phyloP scores from a whole-genome alignment of 2,888 invertebrate species.

The Dichetophora obliterata region DNA sequence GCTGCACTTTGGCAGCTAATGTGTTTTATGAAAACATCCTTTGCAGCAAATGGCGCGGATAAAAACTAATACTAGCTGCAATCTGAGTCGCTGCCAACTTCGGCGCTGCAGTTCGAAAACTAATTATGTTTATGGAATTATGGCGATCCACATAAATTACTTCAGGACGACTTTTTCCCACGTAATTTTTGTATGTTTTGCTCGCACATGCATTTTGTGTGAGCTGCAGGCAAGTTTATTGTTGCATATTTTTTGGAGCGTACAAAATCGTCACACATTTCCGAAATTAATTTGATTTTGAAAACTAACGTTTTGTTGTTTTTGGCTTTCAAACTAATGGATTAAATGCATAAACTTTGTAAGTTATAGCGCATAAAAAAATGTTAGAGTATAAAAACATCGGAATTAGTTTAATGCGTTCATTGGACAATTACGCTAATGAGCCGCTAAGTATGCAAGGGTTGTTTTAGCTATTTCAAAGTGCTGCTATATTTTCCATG shows the following conservation, averaged over 20 bases:
- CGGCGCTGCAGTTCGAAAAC: slow-evolving; percentile 59
- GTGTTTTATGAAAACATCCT: slow-evolving; percentile 20
- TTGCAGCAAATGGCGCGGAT: slow-evolving; percentile 5
- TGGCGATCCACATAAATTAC: slow-evolving; percentile 51
- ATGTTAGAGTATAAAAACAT: no score
- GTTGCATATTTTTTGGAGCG: slow-evolving; percentile 31
- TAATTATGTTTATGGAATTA: slow-evolving; percentile 66
- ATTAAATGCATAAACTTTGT: no score
- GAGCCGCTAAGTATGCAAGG: not conserved
- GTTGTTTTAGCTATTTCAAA: not conserved
- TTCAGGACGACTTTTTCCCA: slow-evolving; percentile 31
- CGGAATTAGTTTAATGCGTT: not conserved
- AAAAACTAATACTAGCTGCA: slow-evolving; percentile 18
- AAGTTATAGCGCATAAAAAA: no score
- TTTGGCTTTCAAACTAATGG: no score
- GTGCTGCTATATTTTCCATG: no score
- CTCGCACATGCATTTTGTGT: not conserved
- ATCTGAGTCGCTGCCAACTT: not conserved
- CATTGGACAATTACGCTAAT: not conserved
- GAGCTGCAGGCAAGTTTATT: not conserved
- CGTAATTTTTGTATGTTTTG: not conserved
- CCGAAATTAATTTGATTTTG: slow-evolving; percentile 30
- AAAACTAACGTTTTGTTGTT: not conserved
- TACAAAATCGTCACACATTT: slow-evolving; percentile 2
- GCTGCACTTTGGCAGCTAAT: slow-evolving; percentile 26